Base-by-base conservation (phyloP, 2,797 vertebrate genomes). In the Mastacembelus armatus region DNA sequence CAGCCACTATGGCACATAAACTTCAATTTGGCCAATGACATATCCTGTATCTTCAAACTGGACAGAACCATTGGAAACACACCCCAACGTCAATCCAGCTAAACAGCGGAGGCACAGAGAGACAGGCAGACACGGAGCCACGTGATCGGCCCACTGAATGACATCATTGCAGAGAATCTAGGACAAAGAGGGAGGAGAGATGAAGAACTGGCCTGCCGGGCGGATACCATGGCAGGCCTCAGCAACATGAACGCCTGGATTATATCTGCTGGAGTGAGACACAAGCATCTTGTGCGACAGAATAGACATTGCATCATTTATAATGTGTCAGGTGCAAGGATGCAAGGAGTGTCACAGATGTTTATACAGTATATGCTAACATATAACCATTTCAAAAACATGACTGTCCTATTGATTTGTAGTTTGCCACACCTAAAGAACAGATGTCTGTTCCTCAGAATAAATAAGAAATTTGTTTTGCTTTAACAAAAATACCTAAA, bases 141-240 rank as follows among this genome's bases (percentile, higher is more conserved):
- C 72, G 85, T 93, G 92, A 91, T 86, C 81, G 49, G 43, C 75
- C 82, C 85, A 91, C 81, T 65, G 57, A 49, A 88, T 93, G 89
- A 93, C 90, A 84, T 94, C 90, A 93, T 63, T 89, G 86, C 83
- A 86, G 84, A 78, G 85, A 91, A 92, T 88, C 86, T 91, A 74
- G 91, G 90, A 90, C 92, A 92, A 84, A 85, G 90, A 85, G 75
- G 85, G 88, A 80, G 88, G 78, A 63, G 80, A 67, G 67, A 24
- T 6, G 16, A 56, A 56, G 74, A 66, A 66, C 67, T 68, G 71
- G 77, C 70, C 74, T 50, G 59, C 38, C 0, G 42, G 70, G 49
- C 14, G 72, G 48, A 59, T 27, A 69, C 58, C 66, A 54, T 29
- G 50, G 69, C 39, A 70, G 73, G 62, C 48, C 48, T 69, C 42